Percentiles rank a stretch among this genome's conserved stretches.
Evolutionary conservation across 1,140 invertebrate species (phyloP).

Genomic region (Meloidogyne floridensis): DNA sequence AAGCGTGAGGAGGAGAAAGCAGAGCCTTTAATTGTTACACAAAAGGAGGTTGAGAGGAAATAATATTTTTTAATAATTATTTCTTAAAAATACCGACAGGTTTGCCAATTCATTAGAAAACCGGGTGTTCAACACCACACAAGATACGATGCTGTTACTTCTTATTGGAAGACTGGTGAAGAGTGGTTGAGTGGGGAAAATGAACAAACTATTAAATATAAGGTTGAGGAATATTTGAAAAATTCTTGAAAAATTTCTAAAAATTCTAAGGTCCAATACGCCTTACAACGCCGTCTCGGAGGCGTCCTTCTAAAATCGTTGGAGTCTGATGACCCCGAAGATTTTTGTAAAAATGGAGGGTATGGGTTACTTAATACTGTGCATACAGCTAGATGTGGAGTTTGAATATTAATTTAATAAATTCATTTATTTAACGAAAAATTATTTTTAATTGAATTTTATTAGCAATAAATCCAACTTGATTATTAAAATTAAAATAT

Average conservation of each 20-base stretch:
- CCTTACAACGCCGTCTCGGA: conserved; percentile 12
- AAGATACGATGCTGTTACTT: conserved; percentile 10
- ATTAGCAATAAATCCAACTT: not conserved
- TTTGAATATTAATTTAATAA: not conserved
- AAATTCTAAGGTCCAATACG: conserved; percentile 21
- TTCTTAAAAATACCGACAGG: too few species aligned
- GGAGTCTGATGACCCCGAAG: conserved; percentile 20
- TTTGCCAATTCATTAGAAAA: too few species aligned
- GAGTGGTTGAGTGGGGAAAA: conserved; percentile 30
- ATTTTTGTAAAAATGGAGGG: conserved; percentile 21
- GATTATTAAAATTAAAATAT: not conserved
- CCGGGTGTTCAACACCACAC: not conserved
- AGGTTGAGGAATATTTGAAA: not conserved
- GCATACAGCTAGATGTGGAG: conserved; percentile 13
- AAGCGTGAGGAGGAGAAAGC: not conserved
- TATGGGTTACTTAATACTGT: conserved; percentile 18
- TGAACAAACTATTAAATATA: conserved; percentile 23
- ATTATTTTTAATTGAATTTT: not conserved
- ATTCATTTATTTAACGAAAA: not conserved
- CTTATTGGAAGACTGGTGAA: conserved; percentile 27
- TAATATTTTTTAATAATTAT: not conserved
- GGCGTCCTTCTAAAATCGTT: conserved; percentile 19
- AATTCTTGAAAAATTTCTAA: not conserved
- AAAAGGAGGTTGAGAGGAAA: not conserved
- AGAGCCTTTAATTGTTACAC: conserved; percentile 2